Percentiles rank a stretch among this genome's conserved stretches.
Conservation (phyloP, 2,113 vertebrate species). For the Megatriorchis doriae region DNA sequence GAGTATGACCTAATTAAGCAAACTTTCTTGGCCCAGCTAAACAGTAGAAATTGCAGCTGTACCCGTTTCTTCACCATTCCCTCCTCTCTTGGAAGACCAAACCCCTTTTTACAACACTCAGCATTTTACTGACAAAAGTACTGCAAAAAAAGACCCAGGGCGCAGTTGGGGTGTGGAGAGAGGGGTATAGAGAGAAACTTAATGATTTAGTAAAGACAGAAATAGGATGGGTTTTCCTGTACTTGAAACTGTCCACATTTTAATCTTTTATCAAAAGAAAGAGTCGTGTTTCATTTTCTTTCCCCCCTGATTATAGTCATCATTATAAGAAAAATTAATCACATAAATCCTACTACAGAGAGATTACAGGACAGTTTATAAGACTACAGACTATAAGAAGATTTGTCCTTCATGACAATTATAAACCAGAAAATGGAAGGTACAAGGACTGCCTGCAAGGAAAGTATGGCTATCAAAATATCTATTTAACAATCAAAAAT, state of each 20-base stretch:
- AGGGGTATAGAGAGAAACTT: not conserved
- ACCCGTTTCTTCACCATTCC: not conserved
- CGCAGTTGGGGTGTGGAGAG: accelerated
- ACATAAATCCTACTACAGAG: not conserved
- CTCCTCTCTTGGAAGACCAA: not conserved
- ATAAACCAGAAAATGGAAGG: not conserved
- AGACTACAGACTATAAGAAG: not conserved
- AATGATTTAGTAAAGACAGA: not conserved
- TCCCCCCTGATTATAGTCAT: not conserved
- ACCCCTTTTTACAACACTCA: not conserved
- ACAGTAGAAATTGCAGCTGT: not conserved
- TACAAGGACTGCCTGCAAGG: not conserved
- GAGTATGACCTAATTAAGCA: not conserved
- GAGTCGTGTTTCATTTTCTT: not conserved
- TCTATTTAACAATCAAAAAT: not conserved
- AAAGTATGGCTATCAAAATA: not conserved
- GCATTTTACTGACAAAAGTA: not conserved
- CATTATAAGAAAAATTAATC: not conserved
- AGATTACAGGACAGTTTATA: not conserved
- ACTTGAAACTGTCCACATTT: not conserved
- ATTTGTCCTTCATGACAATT: not conserved
- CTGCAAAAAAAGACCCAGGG: accelerated
- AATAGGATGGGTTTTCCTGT: not conserved
- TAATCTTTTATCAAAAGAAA: not conserved
- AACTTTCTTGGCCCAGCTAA: not conserved